Base-by-base conservation (phyloP, 1,140 invertebrate species). In the Aphelinus certus region DNA sequence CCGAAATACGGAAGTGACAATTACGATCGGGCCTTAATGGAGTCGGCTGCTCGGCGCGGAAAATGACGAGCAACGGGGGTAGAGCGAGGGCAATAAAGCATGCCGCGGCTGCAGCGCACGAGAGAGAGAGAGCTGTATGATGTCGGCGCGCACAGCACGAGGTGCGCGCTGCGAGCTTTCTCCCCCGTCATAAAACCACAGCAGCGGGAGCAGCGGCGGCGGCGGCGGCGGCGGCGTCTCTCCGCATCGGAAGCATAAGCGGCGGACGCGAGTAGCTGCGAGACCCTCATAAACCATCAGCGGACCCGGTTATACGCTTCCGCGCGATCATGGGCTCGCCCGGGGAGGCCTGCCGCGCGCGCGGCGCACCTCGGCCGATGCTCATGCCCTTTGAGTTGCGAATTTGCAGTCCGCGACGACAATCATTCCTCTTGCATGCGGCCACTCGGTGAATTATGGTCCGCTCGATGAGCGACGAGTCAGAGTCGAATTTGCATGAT, bases 171-270 rank as follows among this genome's bases (percentile, higher is more conserved):
- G 47, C 5, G n/a, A 60, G 49, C 26, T 68, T 65, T 74, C 68
- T 74, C 72, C 56, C 72, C 51, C 56, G 66, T 58, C 66, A 75
- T 75, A 75, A 75, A 69, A 70, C 66, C 66, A 47, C 66, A 75
- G 55, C 60, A 66, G 56, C 53, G 26, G 26, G 26, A 56, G 46
- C 58, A 43, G 2, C 3, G 55, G 43, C 2, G n/a, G 45, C 47
- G 45, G 61, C 47, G 45, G 61, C 46, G 45, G 45, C 45, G 61
- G 46, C 7, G 55, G 47, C 10, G 46, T 53, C n/a, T 26, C 58
- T 49, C 69, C 7, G 61, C 67, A 60, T 69, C 57, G 47, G 10
- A 26, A 26, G 26, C 26, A 26, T 26, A 26, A 26, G 26, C 26
- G 26, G 26, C 26, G 26, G 26, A 26, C 26, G 26, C 26, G 26